A percentile compares a stretch with the other conserved stretches of the same genome.
Evolutionary conservation across 2,113 vertebrate genomes (phyloP).

Genomic region (Sylvilagus bachmani): DNA sequence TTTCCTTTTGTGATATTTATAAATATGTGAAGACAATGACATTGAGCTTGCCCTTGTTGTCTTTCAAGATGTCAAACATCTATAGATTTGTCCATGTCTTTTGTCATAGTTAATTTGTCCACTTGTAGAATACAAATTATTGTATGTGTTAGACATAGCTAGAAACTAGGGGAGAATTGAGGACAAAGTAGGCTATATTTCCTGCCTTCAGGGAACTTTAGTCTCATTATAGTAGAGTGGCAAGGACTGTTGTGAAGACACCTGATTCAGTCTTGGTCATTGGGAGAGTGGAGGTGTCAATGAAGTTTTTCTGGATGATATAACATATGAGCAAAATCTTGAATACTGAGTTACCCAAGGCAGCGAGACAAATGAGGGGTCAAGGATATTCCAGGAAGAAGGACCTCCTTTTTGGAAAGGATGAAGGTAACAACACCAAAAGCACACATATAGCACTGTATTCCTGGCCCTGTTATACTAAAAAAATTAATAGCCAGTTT

Average conservation of each 20-base stretch:
- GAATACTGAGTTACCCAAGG: neutral
- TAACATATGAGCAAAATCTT: neutral
- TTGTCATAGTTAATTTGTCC: neutral
- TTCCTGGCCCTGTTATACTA: neutral
- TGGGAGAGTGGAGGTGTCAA: neutral
- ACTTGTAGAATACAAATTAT: neutral
- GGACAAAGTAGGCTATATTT: neutral
- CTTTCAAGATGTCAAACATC: neutral
- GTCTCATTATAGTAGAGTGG: neutral
- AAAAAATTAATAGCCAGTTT: slow-evolving; percentile 16
- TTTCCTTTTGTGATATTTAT: neutral
- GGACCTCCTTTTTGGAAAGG: neutral
- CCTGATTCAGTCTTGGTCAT: neutral
- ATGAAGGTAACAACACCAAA: neutral
- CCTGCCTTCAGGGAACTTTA: neutral
- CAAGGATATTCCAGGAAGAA: neutral
- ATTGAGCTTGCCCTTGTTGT: neutral
- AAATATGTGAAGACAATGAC: slow-evolving; percentile 52
- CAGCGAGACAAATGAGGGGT: neutral
- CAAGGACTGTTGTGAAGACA: neutral
- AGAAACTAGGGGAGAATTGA: neutral
- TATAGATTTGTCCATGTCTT: neutral
- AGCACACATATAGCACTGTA: neutral
- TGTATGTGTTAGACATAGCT: neutral
- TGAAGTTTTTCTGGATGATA: slow-evolving; percentile 25